Evolutionary conservation across 2,888 invertebrate species (phyloP).

Genomic region (Melitaea athalia): DNA sequence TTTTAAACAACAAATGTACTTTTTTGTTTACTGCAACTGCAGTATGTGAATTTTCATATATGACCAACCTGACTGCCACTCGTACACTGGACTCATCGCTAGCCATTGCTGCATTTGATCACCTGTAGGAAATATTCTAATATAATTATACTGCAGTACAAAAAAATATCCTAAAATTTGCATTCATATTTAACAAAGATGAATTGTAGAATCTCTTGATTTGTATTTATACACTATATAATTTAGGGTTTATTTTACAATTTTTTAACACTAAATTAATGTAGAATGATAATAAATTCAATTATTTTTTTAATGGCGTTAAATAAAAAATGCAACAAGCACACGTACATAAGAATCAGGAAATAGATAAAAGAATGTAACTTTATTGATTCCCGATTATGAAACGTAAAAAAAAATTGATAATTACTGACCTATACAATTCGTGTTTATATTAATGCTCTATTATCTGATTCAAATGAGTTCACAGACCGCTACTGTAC

Average conservation of each 20-base stretch:
- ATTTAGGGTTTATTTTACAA: no score
- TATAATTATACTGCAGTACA: neutral
- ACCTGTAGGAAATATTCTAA: slow-evolving; percentile 49
- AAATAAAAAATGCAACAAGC: no score
- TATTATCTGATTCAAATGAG: slow-evolving; percentile 9
- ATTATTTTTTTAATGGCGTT: no score
- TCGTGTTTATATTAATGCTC: slow-evolving; percentile 22
- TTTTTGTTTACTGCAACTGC: no score
- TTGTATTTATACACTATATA: no score
- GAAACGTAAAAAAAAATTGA: slow-evolving; percentile 23
- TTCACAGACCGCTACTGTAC: slow-evolving; percentile 17
- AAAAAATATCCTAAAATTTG: no score
- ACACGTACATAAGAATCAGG: no score
- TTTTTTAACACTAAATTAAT: no score
- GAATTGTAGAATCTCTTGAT: neutral
- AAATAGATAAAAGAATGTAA: neutral
- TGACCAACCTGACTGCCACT: slow-evolving; percentile 85
- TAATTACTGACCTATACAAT: slow-evolving; percentile 20
- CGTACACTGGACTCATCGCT: slow-evolving; percentile 86
- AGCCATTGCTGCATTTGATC: slow-evolving; percentile 74
- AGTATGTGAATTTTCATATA: neutral
- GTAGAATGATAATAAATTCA: no score
- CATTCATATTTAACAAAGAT: neutral
- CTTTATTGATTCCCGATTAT: neutral
- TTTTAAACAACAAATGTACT: no score